Evolutionary conservation across 1,140 invertebrate species (phyloP), one percentile per base, ranked within the genome.

Genomic region (Dolichoris vasculosae): DNA sequence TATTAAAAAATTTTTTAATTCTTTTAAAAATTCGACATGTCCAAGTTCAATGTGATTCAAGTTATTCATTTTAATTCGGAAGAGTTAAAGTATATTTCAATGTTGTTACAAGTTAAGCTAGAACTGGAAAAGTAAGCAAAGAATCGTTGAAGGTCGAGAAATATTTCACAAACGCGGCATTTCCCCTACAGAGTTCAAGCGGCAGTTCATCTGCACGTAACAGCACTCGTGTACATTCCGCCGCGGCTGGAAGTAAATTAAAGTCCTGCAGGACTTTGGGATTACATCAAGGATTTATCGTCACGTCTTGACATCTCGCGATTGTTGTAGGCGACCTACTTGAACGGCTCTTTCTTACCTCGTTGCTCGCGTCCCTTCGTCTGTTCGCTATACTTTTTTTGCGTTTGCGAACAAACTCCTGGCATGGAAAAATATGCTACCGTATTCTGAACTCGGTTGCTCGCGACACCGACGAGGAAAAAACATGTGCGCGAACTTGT

Each of bases 211-310:
- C 4, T 46, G 30, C 17, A 59, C 76, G 9, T 59, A 59, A 26
- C 20, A 55, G 8, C 17, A 17, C 15, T 55, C 23, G 55, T 26
- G 38, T 20, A 43, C 30, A 43, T 20, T 1, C 7, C 13, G 40
- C 26, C 13, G 35, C 6, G 17, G 3, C 30, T 1, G 35, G 38
- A 82, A 75, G 32, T 82, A 75, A 82, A 82, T 82, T 82, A 82
- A 83, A 83, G 38, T 63, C 35, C 38, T 46, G 38, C 71, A 76
- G 55, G 82, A 83, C 69, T 75, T 75, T 63, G 26, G 48, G 51
- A 83, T 73, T 43, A 76, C 48, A 83, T 63, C 35, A 76, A 75
- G 48, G 82, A 59, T 75, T 83, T 83, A 83, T 83, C 71, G 67
- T 83, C 32, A 83, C 69, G 35, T 63, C 51, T 75, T 63, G 46